Conservation (phyloP, 2,797 vertebrate species). For the Periophthalmus magnuspinnatus region DNA sequence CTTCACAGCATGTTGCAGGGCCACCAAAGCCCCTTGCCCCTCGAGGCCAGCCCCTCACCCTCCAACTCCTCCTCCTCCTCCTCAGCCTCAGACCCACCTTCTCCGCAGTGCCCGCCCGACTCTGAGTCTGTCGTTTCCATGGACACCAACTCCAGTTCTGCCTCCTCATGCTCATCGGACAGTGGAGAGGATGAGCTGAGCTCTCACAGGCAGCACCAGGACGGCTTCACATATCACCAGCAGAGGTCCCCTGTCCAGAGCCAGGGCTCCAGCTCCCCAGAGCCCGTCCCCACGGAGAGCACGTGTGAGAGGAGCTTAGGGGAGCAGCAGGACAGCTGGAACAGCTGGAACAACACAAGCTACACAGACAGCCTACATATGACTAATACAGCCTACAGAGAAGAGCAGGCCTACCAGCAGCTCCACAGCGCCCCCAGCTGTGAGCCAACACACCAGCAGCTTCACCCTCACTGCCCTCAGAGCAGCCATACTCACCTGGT, state of each 20-base stretch:
- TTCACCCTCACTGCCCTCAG: slow-evolving; percentile 45
- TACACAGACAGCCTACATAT: slow-evolving; percentile 57
- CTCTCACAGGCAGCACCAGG: slow-evolving; percentile 78
- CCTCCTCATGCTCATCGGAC: slow-evolving; percentile 79
- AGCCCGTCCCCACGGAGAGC: slow-evolving; percentile 27
- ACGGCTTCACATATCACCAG: slow-evolving; percentile 83
- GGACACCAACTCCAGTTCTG: slow-evolving; percentile 77
- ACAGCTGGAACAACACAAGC: slow-evolving; percentile 66
- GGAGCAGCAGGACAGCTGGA: slow-evolving; percentile 65
- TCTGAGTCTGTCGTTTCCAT: slow-evolving; percentile 71
- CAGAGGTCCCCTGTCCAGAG: slow-evolving; percentile 58
- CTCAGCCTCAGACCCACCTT: slow-evolving; percentile 67
- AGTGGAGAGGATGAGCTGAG: slow-evolving; percentile 91
- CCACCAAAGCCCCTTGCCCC: slow-evolving; percentile 67
- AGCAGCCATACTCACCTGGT: slow-evolving; percentile 64
- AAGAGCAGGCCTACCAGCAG: slow-evolving; percentile 73
- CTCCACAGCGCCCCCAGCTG: slow-evolving; percentile 72
- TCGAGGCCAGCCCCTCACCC: slow-evolving; percentile 69
- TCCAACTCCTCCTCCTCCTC: slow-evolving; percentile 52
- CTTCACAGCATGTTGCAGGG: slow-evolving; percentile 82
- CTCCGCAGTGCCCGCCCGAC: slow-evolving; percentile 69
- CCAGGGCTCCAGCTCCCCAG: slow-evolving; percentile 46
- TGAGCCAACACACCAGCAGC: slow-evolving; percentile 68
- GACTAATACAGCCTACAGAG: slow-evolving; percentile 76
- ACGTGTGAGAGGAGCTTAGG: slow-evolving; percentile 56